Evolutionary conservation across 1,140 invertebrate species (phyloP).

Genomic region (Mya arenaria): DNA sequence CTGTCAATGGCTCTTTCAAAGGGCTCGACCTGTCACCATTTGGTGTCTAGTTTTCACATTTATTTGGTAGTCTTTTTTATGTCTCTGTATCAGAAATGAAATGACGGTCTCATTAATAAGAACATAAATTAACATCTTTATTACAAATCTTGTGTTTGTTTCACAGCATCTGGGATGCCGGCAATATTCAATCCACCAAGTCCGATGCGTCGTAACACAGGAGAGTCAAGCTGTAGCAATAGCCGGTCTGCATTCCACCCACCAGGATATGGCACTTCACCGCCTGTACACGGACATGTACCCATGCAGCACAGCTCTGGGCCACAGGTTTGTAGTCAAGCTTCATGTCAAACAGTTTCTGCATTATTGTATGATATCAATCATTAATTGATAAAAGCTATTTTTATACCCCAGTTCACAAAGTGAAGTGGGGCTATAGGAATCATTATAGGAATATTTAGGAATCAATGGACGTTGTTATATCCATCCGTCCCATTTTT

Average conservation of each 20-base stretch:
- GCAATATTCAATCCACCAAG: conserved; percentile 83
- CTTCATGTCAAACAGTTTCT: too few relatives aligned
- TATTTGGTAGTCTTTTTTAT: too few relatives aligned
- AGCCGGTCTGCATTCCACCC: conserved; percentile 82
- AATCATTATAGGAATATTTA: neutral
- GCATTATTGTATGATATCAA: too few relatives aligned
- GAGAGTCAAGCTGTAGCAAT: conserved; percentile 82
- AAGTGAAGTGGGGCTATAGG: neutral
- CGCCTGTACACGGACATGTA: conserved; percentile 69
- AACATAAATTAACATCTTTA: too few relatives aligned
- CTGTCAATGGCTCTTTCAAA: too few relatives aligned
- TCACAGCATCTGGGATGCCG: conserved; percentile 62
- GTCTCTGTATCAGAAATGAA: too few relatives aligned
- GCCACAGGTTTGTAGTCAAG: conserved; percentile 10
- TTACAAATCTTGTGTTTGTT: too few relatives aligned
- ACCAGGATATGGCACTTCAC: conserved; percentile 72
- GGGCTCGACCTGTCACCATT: too few relatives aligned
- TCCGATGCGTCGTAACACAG: conserved; percentile 87
- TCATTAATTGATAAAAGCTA: neutral
- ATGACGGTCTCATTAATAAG: too few relatives aligned
- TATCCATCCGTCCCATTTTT: neutral
- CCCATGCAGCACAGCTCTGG: conserved; percentile 21
- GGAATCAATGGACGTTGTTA: neutral
- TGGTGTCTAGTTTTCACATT: too few relatives aligned
- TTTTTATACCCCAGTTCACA: neutral